Evolutionary conservation across 2,888 invertebrate genomes (phyloP).

Genomic region (Cataglyphis altisquamis): DNA sequence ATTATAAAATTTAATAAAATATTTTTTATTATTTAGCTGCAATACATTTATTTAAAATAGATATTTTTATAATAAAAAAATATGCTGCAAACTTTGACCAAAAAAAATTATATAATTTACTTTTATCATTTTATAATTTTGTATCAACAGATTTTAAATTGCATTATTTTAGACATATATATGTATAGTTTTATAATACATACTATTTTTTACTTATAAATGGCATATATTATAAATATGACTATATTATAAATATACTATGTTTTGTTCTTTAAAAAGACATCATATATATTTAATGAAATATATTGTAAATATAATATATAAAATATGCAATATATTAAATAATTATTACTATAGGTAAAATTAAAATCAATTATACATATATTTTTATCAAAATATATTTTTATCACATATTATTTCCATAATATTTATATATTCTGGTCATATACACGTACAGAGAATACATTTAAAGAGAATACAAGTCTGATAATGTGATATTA

Average conservation of each 20-base stretch:
- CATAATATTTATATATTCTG: not conserved
- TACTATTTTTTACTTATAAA: not conserved
- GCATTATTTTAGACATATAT: not conserved
- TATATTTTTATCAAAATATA: not conserved
- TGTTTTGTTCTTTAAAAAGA: not conserved
- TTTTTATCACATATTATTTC: not conserved
- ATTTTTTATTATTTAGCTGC: not conserved
- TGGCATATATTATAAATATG: not conserved
- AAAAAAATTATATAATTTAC: not conserved
- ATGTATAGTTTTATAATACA: not conserved
- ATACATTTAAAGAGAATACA: not conserved
- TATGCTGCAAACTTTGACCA: not conserved
- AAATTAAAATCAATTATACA: not conserved
- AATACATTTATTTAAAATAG: conserved; percentile 9
- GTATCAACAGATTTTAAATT: not conserved
- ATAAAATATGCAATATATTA: not conserved
- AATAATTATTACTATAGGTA: not conserved
- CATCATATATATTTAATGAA: not conserved
- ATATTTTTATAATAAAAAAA: not conserved
- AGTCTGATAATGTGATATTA: conserved; percentile 6
- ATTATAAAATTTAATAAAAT: not conserved
- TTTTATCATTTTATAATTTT: not conserved
- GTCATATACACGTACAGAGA: not conserved
- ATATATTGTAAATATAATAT: not conserved
- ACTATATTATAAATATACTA: not conserved